Percentiles rank a stretch among this genome's conserved stretches.
Evolutionary conservation across 1,140 invertebrate species (phyloP).

Genomic region (Polypedilum pembai): DNA sequence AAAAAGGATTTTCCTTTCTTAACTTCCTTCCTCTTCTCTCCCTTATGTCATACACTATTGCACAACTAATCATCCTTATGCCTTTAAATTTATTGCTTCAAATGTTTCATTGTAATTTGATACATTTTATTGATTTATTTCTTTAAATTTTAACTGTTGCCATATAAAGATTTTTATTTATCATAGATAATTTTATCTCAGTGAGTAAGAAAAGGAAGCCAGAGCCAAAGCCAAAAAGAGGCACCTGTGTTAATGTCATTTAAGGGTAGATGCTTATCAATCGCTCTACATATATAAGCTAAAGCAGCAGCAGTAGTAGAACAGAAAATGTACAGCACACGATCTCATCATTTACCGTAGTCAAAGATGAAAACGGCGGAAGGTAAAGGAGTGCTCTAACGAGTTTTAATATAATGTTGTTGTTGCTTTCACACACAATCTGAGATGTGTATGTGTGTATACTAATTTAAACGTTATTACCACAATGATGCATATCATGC

Average conservation of each 20-base stretch:
- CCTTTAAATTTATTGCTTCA: slow-evolving; percentile 19
- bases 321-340: neutral
- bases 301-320: neutral
- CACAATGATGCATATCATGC: neutral
- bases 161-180: neutral
- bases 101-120: neutral
- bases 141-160: neutral
- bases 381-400: neutral
- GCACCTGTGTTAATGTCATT: slow-evolving; percentile 17
- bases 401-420: neutral
- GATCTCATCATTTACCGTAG: slow-evolving; percentile 8
- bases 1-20: neutral
- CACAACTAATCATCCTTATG: slow-evolving; percentile 24
- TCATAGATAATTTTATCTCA: neutral
- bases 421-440: neutral
- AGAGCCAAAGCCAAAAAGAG: neutral
- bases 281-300: neutral
- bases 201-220: neutral
- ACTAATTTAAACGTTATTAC: slow-evolving; percentile 26
- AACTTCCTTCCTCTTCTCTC: neutral
- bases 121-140: neutral
- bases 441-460: neutral
- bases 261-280: slow-evolving; percentile 21
- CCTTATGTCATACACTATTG: neutral
- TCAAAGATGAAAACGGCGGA: neutral